phyloP scores from a whole-genome alignment of 1,140 invertebrate species.

The Leguminivora glycinivorella region DNA sequence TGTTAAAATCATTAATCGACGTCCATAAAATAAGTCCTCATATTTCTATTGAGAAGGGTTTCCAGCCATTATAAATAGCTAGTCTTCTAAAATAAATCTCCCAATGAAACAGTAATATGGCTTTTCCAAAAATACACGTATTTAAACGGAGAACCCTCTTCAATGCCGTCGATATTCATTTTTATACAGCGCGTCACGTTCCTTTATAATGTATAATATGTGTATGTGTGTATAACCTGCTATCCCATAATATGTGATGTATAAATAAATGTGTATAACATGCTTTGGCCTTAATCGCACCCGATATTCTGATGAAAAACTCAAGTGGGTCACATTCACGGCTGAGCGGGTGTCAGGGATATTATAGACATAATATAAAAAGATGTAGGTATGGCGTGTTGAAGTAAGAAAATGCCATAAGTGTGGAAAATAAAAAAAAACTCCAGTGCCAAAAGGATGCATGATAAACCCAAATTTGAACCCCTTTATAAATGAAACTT shows the following conservation, averaged over 20 bases:
- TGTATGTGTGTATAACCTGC: background rate
- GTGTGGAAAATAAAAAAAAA: background rate
- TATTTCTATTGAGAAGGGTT: too few species aligned
- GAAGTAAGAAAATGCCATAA: background rate
- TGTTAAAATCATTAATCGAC: too few species aligned
- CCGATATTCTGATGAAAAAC: constrained; percentile 24
- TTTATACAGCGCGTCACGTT: constrained; percentile 13
- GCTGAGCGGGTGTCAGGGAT: background rate
- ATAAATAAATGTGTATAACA: background rate
- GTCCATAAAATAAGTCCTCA: too few species aligned
- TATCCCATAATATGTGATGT: background rate
- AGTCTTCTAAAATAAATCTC: background rate
- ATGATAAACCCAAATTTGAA: too few species aligned
- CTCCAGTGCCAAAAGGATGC: too few species aligned
- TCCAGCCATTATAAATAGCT: background rate
- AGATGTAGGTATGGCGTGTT: background rate
- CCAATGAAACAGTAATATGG: background rate
- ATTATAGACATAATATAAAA: background rate
- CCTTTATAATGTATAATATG: background rate
- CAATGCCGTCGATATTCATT: constrained; percentile 19
- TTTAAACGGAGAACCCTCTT: constrained; percentile 8
- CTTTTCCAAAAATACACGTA: background rate
- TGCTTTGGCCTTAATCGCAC: constrained; percentile 21
- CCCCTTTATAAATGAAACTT: too few species aligned
- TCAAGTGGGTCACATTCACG: constrained; percentile 14